Base-by-base conservation (phyloP, 2,888 invertebrate genomes). In the Phlogophora meticulosa region DNA sequence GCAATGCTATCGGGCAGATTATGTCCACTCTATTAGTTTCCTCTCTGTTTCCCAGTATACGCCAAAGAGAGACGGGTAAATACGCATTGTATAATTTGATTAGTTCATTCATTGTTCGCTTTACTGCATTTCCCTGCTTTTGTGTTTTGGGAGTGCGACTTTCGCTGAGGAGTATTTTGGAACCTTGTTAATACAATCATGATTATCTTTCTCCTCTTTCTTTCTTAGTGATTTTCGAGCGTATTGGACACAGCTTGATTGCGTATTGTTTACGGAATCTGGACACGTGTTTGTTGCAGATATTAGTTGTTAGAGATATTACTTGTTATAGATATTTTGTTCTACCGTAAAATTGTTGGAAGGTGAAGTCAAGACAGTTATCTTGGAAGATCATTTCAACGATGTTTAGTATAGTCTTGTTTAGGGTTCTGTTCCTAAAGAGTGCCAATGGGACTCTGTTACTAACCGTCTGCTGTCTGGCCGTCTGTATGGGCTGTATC, bases 21-120 rank as follows among this genome's bases (percentile, higher is more conserved):
- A 72, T 68, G 68, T 80, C 48, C 59, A 65, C 64, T 57, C 76
- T 77, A 72, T 80, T 80, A 60, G 65, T 60, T 67, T 46, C 9
- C 59, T 56, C 60, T 72, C 57, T 72, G 49, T 72, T 58, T 61
- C 36, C 43, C 36, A 45, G 40, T 11, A 38, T 51, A 24, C 40
- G 45, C 28, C n/a, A 72, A 58, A 71, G 36, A 11, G 49, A 40
- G 76, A 58, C 15, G 57, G 34, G 46, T 38, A 62, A 70, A 52
- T 57, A 70, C 63, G 43, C 64, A 64, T 58, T 45, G 65, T 49
- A 20, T 65, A 42, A 65, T 71, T 65, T 75, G 60, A 76, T 77
- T 65, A 65, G 53, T 61, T 58, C 65, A 49, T 75, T 71, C 48
- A 64, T 64, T 61, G 72, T 69, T 69, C 20, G 51, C 61, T 70